Evolutionary conservation across 2,888 invertebrate genomes (phyloP), one percentile per base, ranked within the genome.

Genomic region (Rhabditophanes sp.): DNA sequence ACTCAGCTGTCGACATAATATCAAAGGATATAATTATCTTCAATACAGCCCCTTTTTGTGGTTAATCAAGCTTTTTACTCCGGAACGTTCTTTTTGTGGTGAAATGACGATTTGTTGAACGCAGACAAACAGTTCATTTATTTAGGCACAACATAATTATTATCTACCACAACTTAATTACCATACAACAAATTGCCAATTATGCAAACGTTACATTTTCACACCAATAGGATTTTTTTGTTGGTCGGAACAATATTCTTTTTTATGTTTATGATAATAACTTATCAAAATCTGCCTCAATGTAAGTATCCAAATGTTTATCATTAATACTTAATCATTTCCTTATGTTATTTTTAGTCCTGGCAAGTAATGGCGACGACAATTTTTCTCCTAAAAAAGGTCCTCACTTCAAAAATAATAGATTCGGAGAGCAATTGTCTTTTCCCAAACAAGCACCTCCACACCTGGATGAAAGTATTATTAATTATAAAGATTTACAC

Each of bases 171-270:
- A n/a, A n/a, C n/a, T n/a, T n/a, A n/a, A n/a, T n/a, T n/a, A n/a
- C n/a, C n/a, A n/a, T n/a, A n/a, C n/a, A n/a, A n/a, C n/a, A n/a
- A n/a, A n/a, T n/a, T n/a, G n/a, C n/a, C n/a, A n/a, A n/a, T n/a
- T n/a, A 46, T 46, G 46, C 39, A 46, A 35, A 50, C 43, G 32
- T 48, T 59, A 46, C 44, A 56, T 39, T 56, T 58, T 41, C 57
- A 58, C 40, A 45, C 60, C 27, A 48, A 39, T 30, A 44, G 56
- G 30, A 37, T 56, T 22, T 58, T 60, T 44, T 44, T 46, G 14
- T 31, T 56, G 27, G 50, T 50, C 5, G 50, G 53, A 31, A 33
- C 50, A 30, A 38, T 51, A 9, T 60, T 60, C 40, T 53, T 50
- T 22, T 43, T 52, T 4, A 56, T 56, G 12, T 39, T 61, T 6